These are phyloP conservation scores for Drosophila nasuta DNA, from an alignment of 1,140 invertebrate genomes.

Conservation along the genomic window DNA sequence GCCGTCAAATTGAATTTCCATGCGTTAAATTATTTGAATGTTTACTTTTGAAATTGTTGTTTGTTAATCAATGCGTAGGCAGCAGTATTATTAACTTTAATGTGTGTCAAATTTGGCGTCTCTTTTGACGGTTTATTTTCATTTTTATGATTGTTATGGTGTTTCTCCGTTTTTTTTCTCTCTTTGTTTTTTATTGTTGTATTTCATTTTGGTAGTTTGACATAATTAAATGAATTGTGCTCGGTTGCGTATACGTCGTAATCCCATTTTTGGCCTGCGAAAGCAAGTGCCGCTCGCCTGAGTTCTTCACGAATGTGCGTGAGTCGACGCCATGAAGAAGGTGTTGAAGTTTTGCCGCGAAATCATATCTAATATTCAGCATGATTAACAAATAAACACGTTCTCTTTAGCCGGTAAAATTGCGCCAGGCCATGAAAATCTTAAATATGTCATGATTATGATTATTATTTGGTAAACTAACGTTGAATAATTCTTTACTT, in stretches of 20 bases:
- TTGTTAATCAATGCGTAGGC: conserved; percentile 28
- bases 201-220: conserved; percentile 11
- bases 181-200: conserved; percentile 1
- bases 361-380: not conserved
- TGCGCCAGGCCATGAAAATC: too few species aligned
- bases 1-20: conserved; percentile 42
- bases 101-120: conserved; percentile 28
- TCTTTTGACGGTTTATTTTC: conserved; percentile 15
- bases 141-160: conserved; percentile 1
- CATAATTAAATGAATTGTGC: conserved; percentile 25
- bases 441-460: too few species aligned
- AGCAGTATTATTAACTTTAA: conserved; percentile 22
- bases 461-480: too few species aligned
- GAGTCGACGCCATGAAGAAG: not conserved
- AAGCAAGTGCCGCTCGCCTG: conserved; percentile 15
- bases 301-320: not conserved
- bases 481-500: too few species aligned
- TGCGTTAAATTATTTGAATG: conserved; percentile 13
- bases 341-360: not conserved
- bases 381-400: not conserved
- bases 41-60: conserved; percentile 16
- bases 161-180: not conserved
- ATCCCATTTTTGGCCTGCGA: conserved; percentile 14
- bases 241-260: conserved; percentile 3
- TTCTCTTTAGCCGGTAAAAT: not conserved